A percentile compares a stretch with the other conserved stretches of the same genome.
Evolutionary conservation across 2,888 invertebrate species (phyloP).

Genomic region (Cataglyphis cursor): DNA sequence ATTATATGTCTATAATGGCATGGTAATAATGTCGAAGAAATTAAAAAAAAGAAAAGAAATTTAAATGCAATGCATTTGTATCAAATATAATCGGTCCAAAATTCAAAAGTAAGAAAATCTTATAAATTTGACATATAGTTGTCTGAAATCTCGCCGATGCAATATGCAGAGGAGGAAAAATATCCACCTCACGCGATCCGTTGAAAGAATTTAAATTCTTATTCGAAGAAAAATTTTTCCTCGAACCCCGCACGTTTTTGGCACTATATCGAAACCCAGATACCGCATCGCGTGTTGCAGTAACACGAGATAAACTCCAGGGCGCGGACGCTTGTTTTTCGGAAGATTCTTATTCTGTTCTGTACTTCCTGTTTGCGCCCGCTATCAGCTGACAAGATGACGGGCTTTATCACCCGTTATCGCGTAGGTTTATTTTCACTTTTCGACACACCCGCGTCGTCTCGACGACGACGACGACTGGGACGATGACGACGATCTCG

Average conservation of each 20-base stretch:
- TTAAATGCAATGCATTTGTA: background rate
- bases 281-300: slow-evolving; percentile 35
- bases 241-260: background rate
- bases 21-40: background rate
- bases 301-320: slow-evolving; percentile 55
- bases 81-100: background rate
- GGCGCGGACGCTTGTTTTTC: slow-evolving; percentile 47
- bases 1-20: background rate
- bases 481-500: background rate
- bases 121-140: background rate
- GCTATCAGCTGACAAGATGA: slow-evolving; percentile 36
- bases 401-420: slow-evolving; percentile 56
- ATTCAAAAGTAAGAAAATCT: background rate
- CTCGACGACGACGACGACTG: background rate
- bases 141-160: background rate
- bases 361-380: slow-evolving; percentile 66
- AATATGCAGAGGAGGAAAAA: background rate
- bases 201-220: background rate
- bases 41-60: background rate
- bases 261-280: slow-evolving; percentile 1
- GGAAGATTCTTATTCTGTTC: slow-evolving; percentile 56
- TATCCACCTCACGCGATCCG: background rate
- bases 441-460: slow-evolving; percentile 24
- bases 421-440: slow-evolving; percentile 46
- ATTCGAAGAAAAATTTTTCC: background rate